These are phyloP conservation scores for Melieria omissa DNA, from an alignment of 2,888 invertebrate species.

Conservation along the genomic window DNA sequence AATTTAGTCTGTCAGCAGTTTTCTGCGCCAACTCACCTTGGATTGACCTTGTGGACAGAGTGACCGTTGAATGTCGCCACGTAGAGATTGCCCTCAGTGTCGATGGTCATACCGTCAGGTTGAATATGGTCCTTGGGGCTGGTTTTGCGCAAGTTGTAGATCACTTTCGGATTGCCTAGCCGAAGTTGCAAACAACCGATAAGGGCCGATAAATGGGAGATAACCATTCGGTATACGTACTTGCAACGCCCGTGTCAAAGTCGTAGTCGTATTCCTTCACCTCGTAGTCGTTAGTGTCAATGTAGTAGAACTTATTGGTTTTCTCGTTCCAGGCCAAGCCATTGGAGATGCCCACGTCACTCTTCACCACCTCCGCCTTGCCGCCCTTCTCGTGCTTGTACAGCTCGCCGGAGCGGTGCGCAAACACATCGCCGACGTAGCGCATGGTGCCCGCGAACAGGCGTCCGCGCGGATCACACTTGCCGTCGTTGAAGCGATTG, in stretches of 20 bases:
- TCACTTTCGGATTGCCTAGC: slow-evolving; percentile 69
- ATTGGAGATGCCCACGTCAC: slow-evolving; percentile 75
- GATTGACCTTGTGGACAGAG: slow-evolving; percentile 68
- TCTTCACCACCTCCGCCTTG: slow-evolving; percentile 53
- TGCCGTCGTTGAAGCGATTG: slow-evolving; percentile 82
- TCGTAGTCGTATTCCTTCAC: slow-evolving; percentile 81
- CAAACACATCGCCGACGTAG: slow-evolving; percentile 59
- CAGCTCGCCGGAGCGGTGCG: slow-evolving; percentile 60
- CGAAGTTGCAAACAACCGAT: neutral
- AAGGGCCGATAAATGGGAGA: slow-evolving; percentile 12
- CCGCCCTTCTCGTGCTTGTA: slow-evolving; percentile 58
- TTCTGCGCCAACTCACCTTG: slow-evolving; percentile 58
- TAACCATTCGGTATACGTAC: slow-evolving; percentile 61
- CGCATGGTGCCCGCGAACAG: slow-evolving; percentile 76
- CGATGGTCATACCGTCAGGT: slow-evolving; percentile 84
- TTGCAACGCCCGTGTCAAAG: slow-evolving; percentile 72
- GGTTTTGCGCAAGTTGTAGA: slow-evolving; percentile 70
- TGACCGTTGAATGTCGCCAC: slow-evolving; percentile 79
- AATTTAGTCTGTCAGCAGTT: no score
- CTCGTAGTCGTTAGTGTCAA: slow-evolving; percentile 76
- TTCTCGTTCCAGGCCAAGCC: slow-evolving; percentile 81
- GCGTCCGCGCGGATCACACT: slow-evolving; percentile 79
- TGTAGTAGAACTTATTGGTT: slow-evolving; percentile 77
- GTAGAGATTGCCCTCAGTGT: slow-evolving; percentile 81
- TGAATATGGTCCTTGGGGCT: slow-evolving; percentile 65